Conservation (phyloP, 2,797 vertebrate species). For the Lagorchestes hirsutus region DNA sequence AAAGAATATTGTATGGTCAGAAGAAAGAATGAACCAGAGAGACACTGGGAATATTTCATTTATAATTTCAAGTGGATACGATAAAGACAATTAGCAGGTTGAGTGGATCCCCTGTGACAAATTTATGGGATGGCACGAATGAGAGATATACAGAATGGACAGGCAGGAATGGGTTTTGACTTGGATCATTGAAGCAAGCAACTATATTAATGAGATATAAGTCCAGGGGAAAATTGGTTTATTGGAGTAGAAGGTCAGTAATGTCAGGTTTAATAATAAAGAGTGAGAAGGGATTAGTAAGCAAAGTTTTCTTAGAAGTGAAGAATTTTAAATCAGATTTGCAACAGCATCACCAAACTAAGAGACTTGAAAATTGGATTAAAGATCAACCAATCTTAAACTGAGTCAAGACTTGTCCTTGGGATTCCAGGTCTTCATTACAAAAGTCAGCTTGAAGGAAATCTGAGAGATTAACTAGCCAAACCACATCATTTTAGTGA, state of each 20-base stretch:
- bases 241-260: background rate
- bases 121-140: too few relatives aligned
- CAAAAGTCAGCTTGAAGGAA: background rate
- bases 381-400: slow-evolving; percentile 59
- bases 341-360: slow-evolving; percentile 59
- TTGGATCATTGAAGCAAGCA: too few relatives aligned
- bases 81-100: too few relatives aligned
- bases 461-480: background rate
- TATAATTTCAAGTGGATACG: too few relatives aligned
- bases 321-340: slow-evolving; percentile 61
- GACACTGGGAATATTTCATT: too few relatives aligned
- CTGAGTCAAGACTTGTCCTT: slow-evolving; percentile 44
- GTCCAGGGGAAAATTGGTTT: too few relatives aligned
- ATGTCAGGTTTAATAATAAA: slow-evolving; percentile 5
- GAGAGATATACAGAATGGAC: too few relatives aligned
- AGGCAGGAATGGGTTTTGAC: too few relatives aligned
- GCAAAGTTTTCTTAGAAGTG: slow-evolving; percentile 49
- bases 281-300: slow-evolving; percentile 10
- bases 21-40: too few relatives aligned
- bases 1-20: too few relatives aligned
- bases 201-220: too few relatives aligned
- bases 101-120: too few relatives aligned
- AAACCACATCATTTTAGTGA: background rate
- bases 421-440: slow-evolving; percentile 50
- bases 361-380: slow-evolving; percentile 73